These are phyloP conservation scores for Salvelinus namaycush DNA, from an alignment of 2,113 vertebrate genomes.

Conservation along the genomic window DNA sequence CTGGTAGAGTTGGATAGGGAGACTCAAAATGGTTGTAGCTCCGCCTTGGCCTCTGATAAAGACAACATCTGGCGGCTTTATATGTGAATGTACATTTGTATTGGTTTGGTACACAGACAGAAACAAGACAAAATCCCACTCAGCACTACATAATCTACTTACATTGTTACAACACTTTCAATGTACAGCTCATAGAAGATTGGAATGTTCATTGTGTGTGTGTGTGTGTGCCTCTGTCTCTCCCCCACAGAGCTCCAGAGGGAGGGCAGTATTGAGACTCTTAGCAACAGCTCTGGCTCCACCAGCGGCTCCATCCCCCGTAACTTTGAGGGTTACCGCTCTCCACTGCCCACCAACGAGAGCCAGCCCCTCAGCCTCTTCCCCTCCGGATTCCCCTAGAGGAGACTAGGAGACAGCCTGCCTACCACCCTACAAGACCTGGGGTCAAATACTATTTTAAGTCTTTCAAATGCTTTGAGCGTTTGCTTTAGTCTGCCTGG, in stretches of 20 bases:
- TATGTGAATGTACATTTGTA: no score
- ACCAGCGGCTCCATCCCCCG: constrained; percentile 97
- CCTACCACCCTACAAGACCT: not conserved
- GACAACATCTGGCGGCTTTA: no score
- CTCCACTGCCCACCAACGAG: constrained; percentile 93
- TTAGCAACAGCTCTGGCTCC: constrained; percentile 98
- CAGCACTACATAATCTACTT: no score
- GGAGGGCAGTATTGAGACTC: constrained; percentile 98
- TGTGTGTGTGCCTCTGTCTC: constrained; percentile 5
- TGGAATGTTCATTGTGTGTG: no score
- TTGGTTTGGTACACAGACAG: no score
- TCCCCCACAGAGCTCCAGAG: constrained; percentile 87
- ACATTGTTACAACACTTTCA: no score
- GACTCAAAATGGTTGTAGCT: no score
- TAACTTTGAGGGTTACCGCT: constrained; percentile 94
- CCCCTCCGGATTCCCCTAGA: constrained; percentile 87
- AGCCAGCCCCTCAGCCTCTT: constrained; percentile 97
- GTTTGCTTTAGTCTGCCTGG: no score
- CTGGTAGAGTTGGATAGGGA: no score
- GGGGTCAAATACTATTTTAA: not conserved
- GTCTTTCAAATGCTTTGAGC: not conserved
- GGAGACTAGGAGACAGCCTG: not conserved
- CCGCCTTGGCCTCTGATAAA: no score
- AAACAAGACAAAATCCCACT: no score
- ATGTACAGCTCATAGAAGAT: no score